phyloP scores from a whole-genome alignment of 2,113 vertebrate genomes.

The Euleptes europaea region DNA sequence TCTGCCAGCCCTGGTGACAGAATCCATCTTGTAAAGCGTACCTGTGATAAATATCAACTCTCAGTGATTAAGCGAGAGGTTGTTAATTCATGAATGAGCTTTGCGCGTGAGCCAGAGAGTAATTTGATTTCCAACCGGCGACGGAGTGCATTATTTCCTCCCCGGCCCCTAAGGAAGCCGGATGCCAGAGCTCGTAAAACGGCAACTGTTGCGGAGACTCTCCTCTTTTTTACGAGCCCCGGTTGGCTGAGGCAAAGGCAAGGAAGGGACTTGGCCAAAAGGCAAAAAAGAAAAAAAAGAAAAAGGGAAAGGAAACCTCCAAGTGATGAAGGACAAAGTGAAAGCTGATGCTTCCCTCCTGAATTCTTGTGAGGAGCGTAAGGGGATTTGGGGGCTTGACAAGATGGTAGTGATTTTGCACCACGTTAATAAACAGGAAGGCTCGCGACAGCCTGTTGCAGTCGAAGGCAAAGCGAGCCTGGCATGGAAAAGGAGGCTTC shows the following conservation, averaged over 20 bases:
- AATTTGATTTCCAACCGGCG: conserved; percentile 43
- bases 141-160: conserved; percentile 36
- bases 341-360: neutral
- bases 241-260: conserved; percentile 11
- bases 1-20: conserved; percentile 77
- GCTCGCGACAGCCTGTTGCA: neutral
- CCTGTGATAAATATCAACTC: conserved; percentile 62
- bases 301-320: neutral
- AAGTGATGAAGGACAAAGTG: neutral
- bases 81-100: conserved; percentile 62
- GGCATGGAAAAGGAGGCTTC: too few relatives aligned
- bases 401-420: neutral
- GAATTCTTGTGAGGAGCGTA: neutral
- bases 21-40: conserved; percentile 68
- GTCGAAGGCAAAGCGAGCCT: neutral
- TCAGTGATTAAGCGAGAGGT: conserved; percentile 55
- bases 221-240: conserved; percentile 20
- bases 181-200: conserved; percentile 14
- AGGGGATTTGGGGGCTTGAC: neutral
- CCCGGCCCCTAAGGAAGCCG: conserved; percentile 9
- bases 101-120: conserved; percentile 33
- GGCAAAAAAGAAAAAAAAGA: too few relatives aligned
- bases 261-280: conserved; percentile 4
- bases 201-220: neutral
- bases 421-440: neutral